Percentiles rank a stretch among this genome's conserved stretches.
These are phyloP conservation scores for Lissonota sp. DNA, from an alignment of 2,888 invertebrate species.

Conservation along the genomic window DNA sequence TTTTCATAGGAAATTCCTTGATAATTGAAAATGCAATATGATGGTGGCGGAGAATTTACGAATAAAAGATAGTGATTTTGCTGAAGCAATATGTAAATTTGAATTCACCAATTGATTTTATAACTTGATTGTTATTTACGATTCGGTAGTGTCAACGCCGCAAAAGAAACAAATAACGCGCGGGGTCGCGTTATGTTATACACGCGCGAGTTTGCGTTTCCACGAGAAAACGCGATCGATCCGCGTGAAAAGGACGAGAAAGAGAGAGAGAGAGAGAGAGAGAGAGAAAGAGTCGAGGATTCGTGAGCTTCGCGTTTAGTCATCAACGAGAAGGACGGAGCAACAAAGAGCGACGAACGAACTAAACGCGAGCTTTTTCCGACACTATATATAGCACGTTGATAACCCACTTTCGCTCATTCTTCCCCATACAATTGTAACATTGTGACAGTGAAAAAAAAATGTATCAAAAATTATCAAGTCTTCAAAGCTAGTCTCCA, in stretches of 20 bases:
- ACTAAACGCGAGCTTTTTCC: conserved; percentile 37
- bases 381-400: conserved; percentile 4
- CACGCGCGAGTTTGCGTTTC: conserved; percentile 1
- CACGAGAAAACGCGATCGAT: background rate
- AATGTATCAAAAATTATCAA: background rate
- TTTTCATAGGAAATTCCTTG: too few species aligned
- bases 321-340: conserved; percentile 56
- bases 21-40: too few species aligned
- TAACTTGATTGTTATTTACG: background rate
- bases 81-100: too few species aligned
- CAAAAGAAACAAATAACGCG: conserved; percentile 49
- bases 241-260: background rate
- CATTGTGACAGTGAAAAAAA: background rate
- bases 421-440: background rate
- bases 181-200: conserved; percentile 38
- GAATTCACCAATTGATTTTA: too few species aligned
- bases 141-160: conserved; percentile 26
- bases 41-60: too few species aligned
- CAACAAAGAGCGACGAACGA: conserved; percentile 46
- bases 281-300: conserved; percentile 22
- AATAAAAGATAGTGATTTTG: too few species aligned
- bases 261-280: background rate
- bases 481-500: background rate
- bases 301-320: conserved; percentile 49
- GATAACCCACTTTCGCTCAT: conserved; percentile 57